Conservation (phyloP, 30 jellyfish, hydroid and myxozoan genomes). For the Mastigias papua region DNA sequence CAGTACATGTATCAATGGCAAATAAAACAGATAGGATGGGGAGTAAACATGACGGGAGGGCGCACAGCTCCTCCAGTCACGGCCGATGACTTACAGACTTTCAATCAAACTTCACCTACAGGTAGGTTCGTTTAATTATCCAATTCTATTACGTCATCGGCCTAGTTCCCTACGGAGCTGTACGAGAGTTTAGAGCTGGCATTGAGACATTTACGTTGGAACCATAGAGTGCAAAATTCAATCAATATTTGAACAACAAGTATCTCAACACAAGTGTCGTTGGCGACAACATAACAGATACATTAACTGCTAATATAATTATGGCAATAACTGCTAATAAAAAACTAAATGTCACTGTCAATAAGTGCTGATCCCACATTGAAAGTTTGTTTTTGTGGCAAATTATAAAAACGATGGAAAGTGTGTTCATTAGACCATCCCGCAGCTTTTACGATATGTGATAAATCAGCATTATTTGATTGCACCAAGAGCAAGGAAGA, state of each 20-base stretch:
- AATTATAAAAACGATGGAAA: slow-evolving; percentile 3
- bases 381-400: background rate
- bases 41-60: no score
- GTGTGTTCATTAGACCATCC: slow-evolving; percentile 10
- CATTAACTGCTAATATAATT: background rate
- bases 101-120: no score
- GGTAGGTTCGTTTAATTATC: no score
- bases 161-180: no score
- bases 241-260: background rate
- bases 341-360: background rate
- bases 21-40: no score
- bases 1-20: no score
- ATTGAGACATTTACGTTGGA: no score
- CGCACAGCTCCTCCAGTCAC: no score
- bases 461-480: background rate
- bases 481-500: background rate
- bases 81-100: no score
- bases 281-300: background rate
- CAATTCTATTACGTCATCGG: no score
- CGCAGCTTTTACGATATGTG: background rate
- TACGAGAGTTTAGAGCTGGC: no score
- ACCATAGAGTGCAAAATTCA: background rate
- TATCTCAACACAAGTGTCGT: background rate
- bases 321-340: background rate
- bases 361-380: slow-evolving; percentile 10